Base-by-base conservation (phyloP, 2,888 invertebrate genomes). In the Perithous albicinctus region DNA sequence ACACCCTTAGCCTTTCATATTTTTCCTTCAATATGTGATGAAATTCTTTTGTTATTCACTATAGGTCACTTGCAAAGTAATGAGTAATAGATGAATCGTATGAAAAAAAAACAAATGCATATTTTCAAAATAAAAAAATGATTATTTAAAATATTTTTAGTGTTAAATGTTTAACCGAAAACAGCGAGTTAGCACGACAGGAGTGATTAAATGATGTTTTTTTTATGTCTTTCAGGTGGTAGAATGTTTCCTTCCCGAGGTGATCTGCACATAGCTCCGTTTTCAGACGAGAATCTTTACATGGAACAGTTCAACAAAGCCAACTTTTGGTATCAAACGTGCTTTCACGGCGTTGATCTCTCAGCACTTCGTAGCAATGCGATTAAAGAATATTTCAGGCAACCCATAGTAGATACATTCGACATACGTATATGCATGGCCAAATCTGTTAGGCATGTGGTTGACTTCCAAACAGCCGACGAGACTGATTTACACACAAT, bases 291-390 rank as follows among this genome's bases (percentile, higher is more conserved):
- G 93, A 97, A 98, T 32, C 95, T 99, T 46, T 99, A 97, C 92
- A 98, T 98, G 96, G 99, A 99, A 93, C 99, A 99, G 92, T 98
- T 97, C 90, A 98, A 98, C 90, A 99, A 99, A 93, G 98, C 99
- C 0, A 99, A 99, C 93, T 99, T 99, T 93, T 99, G 99, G 99
- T 98, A 98, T 91, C 99, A 99, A 93, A 97, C 97, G 41, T 97
- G 98, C 93, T 99, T 99, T 93, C 99, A 99, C 93, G 99, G 99
- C 64, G 99, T 99, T 12, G 98, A 99, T 93, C 94, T 99, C 82
- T 97, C 98, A 88, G 96, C 97, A 43, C 94, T 99, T 89, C 96
- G 98, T 87, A 96, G 97, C 85, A 97, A 98, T 87, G 99, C 99
- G 2, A 96, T 99, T 93, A 97, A 97, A 91, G 99, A 99, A 93